Percentiles rank a stretch among this genome's conserved stretches.
Conservation (phyloP, 2,888 invertebrate species). For the Drosophila monieri region DNA sequence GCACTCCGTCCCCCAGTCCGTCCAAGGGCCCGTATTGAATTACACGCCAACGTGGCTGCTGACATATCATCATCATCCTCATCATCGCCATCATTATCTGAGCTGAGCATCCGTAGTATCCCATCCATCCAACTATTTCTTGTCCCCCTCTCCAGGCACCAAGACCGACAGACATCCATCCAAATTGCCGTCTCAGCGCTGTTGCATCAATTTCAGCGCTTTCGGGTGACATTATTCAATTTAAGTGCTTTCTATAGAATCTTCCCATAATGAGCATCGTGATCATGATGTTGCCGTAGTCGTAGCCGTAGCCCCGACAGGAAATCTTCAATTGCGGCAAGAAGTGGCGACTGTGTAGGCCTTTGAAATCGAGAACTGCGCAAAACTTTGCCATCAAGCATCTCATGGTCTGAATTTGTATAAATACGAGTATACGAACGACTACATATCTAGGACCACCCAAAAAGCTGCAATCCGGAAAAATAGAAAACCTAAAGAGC, state of each 20-base stretch:
- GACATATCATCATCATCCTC: conserved; percentile 58
- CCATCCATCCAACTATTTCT: conserved; percentile 18
- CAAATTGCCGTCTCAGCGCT: conserved; percentile 54
- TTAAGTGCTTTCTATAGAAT: conserved; percentile 59
- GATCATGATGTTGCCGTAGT: conserved; percentile 32
- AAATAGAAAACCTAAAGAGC: conserved; percentile 51
- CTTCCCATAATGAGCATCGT: conserved; percentile 43
- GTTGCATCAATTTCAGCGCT: conserved; percentile 54
- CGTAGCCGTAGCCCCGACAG: conserved; percentile 45
- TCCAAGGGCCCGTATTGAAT: conserved; percentile 51
- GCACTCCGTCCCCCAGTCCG: conserved; percentile 9
- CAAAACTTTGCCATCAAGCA: conserved; percentile 27
- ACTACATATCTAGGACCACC: conserved; percentile 53
- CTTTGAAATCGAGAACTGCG: conserved; percentile 61
- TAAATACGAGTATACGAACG: neutral
- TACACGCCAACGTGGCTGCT: conserved; percentile 57
- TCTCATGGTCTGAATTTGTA: conserved; percentile 2
- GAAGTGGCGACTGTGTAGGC: conserved; percentile 21
- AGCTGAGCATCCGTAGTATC: conserved; percentile 33
- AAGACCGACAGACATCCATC: conserved; percentile 23
- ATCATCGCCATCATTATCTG: conserved; percentile 3
- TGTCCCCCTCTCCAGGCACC: neutral
- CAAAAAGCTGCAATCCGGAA: conserved; percentile 46
- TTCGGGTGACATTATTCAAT: conserved; percentile 74
- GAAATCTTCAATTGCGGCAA: conserved; percentile 70